Base-by-base conservation (phyloP, 2,113 vertebrate species). In the Barbus barbus region DNA sequence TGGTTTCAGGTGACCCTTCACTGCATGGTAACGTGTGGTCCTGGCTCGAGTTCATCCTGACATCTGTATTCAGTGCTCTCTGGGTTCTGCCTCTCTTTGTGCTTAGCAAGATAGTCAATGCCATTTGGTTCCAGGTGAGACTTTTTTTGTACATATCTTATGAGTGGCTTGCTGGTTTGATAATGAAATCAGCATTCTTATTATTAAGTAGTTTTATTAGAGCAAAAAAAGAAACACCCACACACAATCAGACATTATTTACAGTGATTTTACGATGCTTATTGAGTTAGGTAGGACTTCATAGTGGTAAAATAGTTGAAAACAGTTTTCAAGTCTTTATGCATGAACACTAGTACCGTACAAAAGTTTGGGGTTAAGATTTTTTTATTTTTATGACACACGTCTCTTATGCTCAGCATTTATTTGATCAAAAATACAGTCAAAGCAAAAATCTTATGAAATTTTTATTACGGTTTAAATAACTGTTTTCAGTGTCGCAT, bases 61-160 rank as follows among this genome's bases (percentile, higher is more conserved):
- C 96, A 0, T 99, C 98, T 1, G 93, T 99, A 73, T 99, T 99
- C 93, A 96, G 98, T 0, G 96, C 97, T 20, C 97, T 99, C 48
- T 99, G 98, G 98, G 97, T 99, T 77, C 95, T 99, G 1, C 98
- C 98, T 60, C 93, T 99, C 78, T 99, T 99, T 33, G 97, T 99
- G 86, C 98, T 99, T 86, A 99, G 98, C 91, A 99, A 99, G 94
- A 96, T 99, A 0, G 97, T 99, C 91, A 99, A 99, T 22, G 97
- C 98, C 86, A 99, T 99, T 89, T 99, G 98, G 98, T 99, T 99
- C 86, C 98, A 99, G 94, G 98, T 99, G 13, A 83, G 95, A n/a
- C 53, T 22, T 9, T 22, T 22, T 5, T 58, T 56, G 51, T 1
- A 53, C 51, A 20, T 18, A 18, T 2, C 2, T 20, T 20, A 22